Evolutionary conservation across 2,888 invertebrate species (phyloP).

Genomic region (Leucoptera coffeella): DNA sequence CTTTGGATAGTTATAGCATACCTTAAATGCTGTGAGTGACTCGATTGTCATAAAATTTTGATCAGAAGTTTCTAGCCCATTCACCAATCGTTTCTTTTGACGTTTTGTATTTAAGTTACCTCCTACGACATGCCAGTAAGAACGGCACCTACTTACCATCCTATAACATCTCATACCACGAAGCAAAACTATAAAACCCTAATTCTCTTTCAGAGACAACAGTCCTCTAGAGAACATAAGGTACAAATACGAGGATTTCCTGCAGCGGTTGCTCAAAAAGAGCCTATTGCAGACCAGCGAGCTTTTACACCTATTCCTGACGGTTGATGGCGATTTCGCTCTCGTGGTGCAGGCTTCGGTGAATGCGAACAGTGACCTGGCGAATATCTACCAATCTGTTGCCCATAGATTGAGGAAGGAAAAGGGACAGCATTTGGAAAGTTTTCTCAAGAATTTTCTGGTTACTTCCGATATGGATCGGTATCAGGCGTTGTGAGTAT

Average conservation of each 20-base stretch:
- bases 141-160: too few species aligned
- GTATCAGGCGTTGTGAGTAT: conserved; percentile 40
- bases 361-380: conserved; percentile 46
- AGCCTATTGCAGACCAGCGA: conserved; percentile 74
- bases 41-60: too few species aligned
- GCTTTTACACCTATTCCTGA: conserved; percentile 73
- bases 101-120: too few species aligned
- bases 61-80: too few species aligned
- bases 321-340: conserved; percentile 57
- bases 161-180: too few species aligned
- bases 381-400: conserved; percentile 64
- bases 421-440: conserved; percentile 81
- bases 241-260: conserved; percentile 67
- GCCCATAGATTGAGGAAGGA: conserved; percentile 75
- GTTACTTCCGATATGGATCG: conserved; percentile 59
- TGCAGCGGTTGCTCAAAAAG: conserved; percentile 68
- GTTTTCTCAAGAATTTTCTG: conserved; percentile 68
- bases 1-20: too few species aligned
- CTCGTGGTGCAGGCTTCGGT: conserved; percentile 40
- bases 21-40: too few species aligned
- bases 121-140: too few species aligned
- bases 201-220: conserved; percentile 48
- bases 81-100: too few species aligned
- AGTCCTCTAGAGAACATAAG: conserved; percentile 49
- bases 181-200: too few species aligned